phyloP scores from a whole-genome alignment of 2,113 vertebrate species.

The Sakesphorus luctuosus region DNA sequence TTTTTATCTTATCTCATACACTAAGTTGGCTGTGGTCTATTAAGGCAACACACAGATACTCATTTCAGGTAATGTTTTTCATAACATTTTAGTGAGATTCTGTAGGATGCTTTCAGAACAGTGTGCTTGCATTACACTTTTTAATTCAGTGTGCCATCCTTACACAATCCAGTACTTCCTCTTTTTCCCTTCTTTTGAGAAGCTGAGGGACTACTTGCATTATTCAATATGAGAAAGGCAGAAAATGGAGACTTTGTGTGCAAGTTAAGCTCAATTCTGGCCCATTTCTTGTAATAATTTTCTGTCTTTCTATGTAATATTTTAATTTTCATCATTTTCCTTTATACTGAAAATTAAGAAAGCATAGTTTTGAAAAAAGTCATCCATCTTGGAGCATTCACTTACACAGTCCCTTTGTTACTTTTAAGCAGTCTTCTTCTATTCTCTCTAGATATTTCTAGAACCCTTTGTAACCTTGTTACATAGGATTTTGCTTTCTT shows the following conservation, averaged over 20 bases:
- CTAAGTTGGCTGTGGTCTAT: too few species aligned
- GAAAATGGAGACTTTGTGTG: background rate
- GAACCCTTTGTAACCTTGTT: background rate
- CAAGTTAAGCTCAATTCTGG: background rate
- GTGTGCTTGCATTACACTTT: background rate
- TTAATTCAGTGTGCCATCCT: background rate
- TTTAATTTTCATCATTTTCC: background rate
- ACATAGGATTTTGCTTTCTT: conserved; percentile 23
- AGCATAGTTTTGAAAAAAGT: background rate
- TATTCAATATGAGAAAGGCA: background rate
- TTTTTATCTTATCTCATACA: too few species aligned
- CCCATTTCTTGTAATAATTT: background rate
- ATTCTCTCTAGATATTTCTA: conserved; percentile 24
- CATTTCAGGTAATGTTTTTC: background rate
- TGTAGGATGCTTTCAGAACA: background rate
- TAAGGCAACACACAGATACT: background rate
- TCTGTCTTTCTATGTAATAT: conserved; percentile 17
- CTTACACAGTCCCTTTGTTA: background rate
- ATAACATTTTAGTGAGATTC: background rate
- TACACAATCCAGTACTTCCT: background rate
- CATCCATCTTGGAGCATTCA: background rate
- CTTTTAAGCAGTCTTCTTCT: background rate
- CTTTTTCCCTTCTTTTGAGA: background rate
- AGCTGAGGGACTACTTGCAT: background rate
- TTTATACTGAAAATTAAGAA: background rate